Conservation (phyloP, 2,113 vertebrate genomes). For the Zosterops borbonicus region DNA sequence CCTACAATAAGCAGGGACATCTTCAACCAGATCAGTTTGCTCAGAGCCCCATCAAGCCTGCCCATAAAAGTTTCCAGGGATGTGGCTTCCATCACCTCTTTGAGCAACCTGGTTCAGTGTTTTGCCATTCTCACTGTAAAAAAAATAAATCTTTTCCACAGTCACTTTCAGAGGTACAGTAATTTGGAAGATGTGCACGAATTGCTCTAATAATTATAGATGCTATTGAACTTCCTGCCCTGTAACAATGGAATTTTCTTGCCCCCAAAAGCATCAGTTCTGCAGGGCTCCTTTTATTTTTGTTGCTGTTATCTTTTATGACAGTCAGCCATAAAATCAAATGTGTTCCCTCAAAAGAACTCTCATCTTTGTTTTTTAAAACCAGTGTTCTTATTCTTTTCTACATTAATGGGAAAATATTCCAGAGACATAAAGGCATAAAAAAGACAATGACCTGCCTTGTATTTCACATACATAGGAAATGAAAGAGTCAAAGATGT, state of each 20-base stretch:
- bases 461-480: neutral
- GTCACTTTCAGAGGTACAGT: neutral
- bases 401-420: constrained; percentile 1
- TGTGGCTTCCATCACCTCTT: too few species aligned
- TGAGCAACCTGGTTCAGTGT: neutral
- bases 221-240: neutral
- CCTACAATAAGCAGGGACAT: neutral
- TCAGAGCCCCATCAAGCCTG: neutral
- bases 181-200: constrained; percentile 17
- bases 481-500: constrained; percentile 7
- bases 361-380: constrained; percentile 35
- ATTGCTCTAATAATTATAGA: neutral
- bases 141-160: neutral
- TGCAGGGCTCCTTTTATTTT: constrained; percentile 1
- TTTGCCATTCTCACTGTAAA: neutral
- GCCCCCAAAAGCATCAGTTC: neutral
- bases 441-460: neutral
- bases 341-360: constrained; percentile 1
- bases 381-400: neutral
- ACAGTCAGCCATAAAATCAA: constrained; percentile 18
- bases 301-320: constrained; percentile 15
- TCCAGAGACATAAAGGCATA: neutral
- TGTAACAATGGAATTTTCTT: neutral
- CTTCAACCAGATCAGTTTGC: neutral
- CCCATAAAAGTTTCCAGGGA: neutral